Percentiles rank a stretch among this genome's conserved stretches.
Evolutionary conservation across 2,797 vertebrate species (phyloP).

Genomic region (Muscicapa comitata): DNA sequence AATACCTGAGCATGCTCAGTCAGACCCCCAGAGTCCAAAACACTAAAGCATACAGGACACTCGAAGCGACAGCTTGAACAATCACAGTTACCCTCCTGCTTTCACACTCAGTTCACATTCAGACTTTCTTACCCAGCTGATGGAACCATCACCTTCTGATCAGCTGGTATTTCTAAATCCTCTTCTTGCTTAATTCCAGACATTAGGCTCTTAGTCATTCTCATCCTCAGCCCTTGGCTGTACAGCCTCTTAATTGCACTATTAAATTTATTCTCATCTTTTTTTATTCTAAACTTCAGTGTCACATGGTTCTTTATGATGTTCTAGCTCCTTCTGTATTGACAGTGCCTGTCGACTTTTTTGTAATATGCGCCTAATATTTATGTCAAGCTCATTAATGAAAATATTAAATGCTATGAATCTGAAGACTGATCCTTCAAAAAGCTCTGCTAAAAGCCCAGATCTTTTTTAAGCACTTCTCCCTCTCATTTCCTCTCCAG

Average conservation of each 20-base stretch:
- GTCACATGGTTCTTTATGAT: neutral
- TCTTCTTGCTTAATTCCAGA: neutral
- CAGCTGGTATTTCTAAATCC: neutral
- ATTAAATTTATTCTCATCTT: neutral
- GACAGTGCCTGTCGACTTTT: neutral
- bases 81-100: neutral
- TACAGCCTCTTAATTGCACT: neutral
- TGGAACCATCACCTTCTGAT: neutral
- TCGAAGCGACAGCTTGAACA: neutral
- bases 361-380: slow-evolving; percentile 16
- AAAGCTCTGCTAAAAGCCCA: neutral
- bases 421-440: slow-evolving; percentile 7
- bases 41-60: neutral
- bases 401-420: slow-evolving; percentile 20
- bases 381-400: slow-evolving; percentile 37
- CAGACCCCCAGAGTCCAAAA: neutral
- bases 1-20: neutral
- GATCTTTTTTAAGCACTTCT: neutral
- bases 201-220: neutral
- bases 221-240: neutral
- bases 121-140: neutral
- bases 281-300: slow-evolving; percentile 5
- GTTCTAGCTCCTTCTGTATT: slow-evolving; percentile 1
- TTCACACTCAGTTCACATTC: neutral
- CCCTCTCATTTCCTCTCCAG: neutral